A percentile compares a stretch with the other conserved stretches of the same genome.
Conservation (phyloP, 2,888 invertebrate genomes). For the Drosophila heteroneura region DNA sequence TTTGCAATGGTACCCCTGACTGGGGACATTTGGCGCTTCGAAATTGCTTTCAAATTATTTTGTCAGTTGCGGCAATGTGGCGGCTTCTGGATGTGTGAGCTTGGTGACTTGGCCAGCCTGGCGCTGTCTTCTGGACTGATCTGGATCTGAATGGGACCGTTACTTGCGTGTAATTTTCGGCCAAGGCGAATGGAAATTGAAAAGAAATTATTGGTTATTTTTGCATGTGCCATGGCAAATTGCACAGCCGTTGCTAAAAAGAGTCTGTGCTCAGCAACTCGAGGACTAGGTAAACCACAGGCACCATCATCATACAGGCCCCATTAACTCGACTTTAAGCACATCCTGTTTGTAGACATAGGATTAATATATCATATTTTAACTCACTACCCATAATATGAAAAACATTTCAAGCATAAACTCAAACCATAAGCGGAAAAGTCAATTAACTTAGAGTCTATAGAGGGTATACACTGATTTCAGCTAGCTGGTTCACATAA, state of each 20-base stretch:
- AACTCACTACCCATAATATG: not conserved
- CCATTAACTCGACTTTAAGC: not conserved
- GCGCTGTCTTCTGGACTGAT: slow-evolving; percentile 46
- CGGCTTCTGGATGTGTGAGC: slow-evolving; percentile 26
- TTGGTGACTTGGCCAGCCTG: slow-evolving; percentile 28
- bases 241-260: slow-evolving; percentile 48
- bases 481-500: not conserved
- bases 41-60: slow-evolving; percentile 84
- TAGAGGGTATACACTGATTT: not conserved
- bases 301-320: not conserved
- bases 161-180: slow-evolving; percentile 72
- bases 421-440: not conserved
- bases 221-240: slow-evolving; percentile 72
- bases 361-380: slow-evolving; percentile 7
- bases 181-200: slow-evolving; percentile 65
- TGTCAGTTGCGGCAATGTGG: slow-evolving; percentile 75
- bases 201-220: slow-evolving; percentile 75
- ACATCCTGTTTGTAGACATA: slow-evolving; percentile 3
- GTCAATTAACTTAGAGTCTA: not conserved
- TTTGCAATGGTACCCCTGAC: slow-evolving; percentile 46
- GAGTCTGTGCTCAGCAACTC: slow-evolving; percentile 26
- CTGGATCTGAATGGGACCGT: slow-evolving; percentile 13
- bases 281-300: slow-evolving; percentile 41
- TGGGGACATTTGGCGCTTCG: slow-evolving; percentile 67
- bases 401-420: slow-evolving; percentile 6